These are phyloP conservation scores for Orchesella cincta DNA, from an alignment of 1,140 invertebrate genomes.

Conservation along the genomic window DNA sequence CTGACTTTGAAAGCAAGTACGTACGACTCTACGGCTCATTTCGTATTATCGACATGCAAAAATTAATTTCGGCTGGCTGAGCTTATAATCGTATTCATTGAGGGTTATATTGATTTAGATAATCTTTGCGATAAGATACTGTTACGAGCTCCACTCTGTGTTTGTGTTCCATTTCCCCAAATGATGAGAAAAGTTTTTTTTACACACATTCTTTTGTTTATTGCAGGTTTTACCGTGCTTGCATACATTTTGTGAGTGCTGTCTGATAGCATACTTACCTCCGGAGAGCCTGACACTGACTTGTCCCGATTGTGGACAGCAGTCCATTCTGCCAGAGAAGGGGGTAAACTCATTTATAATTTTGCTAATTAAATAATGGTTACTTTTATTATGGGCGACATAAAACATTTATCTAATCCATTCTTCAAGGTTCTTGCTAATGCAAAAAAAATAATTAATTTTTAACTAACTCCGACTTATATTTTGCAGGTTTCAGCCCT, in stretches of 20 bases:
- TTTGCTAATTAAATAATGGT: no score
- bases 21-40: no score
- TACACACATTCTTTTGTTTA: slow-evolving; percentile 38
- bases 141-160: no score
- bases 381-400: no score
- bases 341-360: slow-evolving; percentile 54
- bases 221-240: slow-evolving; percentile 58
- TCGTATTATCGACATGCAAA: no score
- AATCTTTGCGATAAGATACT: no score
- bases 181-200: no score
- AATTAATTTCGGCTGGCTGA: no score
- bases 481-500: slow-evolving; percentile 55
- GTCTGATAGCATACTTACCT: slow-evolving; percentile 57
- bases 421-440: neutral
- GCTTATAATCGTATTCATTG: no score
- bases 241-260: slow-evolving; percentile 58
- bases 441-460: neutral
- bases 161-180: no score
- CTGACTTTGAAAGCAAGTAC: no score
- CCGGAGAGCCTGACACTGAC: slow-evolving; percentile 60
- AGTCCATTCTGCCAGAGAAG: slow-evolving; percentile 61
- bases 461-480: neutral
- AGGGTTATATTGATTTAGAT: no score
- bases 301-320: slow-evolving; percentile 62
- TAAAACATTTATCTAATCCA: neutral